A percentile compares a stretch with the other conserved stretches of the same genome.
Conservation (phyloP, 2,797 vertebrate genomes). For the Hemibagrus guttatus region DNA sequence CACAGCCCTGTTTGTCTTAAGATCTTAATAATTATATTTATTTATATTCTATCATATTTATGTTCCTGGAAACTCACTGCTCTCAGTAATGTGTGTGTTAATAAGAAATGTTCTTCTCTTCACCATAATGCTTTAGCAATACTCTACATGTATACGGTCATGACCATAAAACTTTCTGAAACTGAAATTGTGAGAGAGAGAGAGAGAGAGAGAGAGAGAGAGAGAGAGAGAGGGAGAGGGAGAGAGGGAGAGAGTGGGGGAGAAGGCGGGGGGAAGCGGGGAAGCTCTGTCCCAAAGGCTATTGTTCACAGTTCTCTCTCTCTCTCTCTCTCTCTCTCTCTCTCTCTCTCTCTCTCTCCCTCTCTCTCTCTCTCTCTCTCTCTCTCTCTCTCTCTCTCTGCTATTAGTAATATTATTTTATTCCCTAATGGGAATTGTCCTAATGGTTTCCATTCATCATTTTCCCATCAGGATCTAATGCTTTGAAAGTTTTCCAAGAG, state of each 20-base stretch:
- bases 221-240: not conserved
- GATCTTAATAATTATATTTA: too few species aligned
- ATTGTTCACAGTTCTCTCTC: not conserved
- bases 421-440: not conserved
- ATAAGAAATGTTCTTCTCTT: too few species aligned
- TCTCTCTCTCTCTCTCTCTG: not conserved
- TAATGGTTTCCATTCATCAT: slow-evolving; percentile 15
- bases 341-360: not conserved
- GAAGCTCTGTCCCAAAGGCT: not conserved
- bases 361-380: not conserved
- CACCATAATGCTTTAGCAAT: too few species aligned
- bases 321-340: not conserved
- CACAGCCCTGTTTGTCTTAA: too few species aligned
- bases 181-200: too few species aligned
- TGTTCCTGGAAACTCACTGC: too few species aligned
- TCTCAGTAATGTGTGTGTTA: too few species aligned
- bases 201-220: not conserved
- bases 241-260: not conserved
- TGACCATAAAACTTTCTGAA: too few species aligned
- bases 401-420: slow-evolving; percentile 18
- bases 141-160: too few species aligned
- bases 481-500: slow-evolving; percentile 8
- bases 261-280: not conserved
- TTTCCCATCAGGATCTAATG: not conserved
- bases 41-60: too few species aligned